A percentile compares a stretch with the other conserved stretches of the same genome.
Evolutionary conservation across 1,140 invertebrate species (phyloP).

Genomic region (Acromyrmex echinatior): DNA sequence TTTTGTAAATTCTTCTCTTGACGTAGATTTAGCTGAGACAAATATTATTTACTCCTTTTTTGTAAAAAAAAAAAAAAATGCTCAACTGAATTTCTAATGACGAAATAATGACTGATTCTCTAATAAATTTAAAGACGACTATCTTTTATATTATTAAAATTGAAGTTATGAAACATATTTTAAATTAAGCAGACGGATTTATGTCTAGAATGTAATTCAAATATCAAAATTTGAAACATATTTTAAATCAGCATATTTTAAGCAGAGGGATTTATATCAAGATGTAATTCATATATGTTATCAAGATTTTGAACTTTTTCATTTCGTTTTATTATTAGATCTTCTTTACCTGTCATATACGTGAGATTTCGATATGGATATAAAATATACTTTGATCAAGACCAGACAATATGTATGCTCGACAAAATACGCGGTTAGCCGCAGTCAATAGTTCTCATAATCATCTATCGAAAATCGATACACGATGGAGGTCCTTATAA

Average conservation of each 20-base stretch:
- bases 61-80: neutral
- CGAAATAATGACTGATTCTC: no score
- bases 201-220: neutral
- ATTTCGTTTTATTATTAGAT: neutral
- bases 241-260: neutral
- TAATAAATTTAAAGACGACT: neutral
- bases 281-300: neutral
- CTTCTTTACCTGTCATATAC: neutral
- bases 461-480: constrained; percentile 55
- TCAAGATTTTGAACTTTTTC: neutral
- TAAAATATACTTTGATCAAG: constrained; percentile 1
- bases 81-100: neutral
- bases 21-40: neutral
- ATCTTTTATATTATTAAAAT: neutral
- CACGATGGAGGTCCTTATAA: constrained; percentile 38
- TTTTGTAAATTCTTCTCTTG: constrained; percentile 1
- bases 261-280: neutral
- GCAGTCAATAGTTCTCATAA: constrained; percentile 41
- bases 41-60: neutral
- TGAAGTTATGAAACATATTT: neutral
- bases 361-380: constrained; percentile 13
- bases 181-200: neutral
- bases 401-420: neutral
- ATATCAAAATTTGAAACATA: neutral
- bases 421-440: constrained; percentile 39